Percentiles rank a stretch among this genome's conserved stretches.
Evolutionary conservation across 2,888 invertebrate species (phyloP).

Genomic region (Drosophila hamatofila): DNA sequence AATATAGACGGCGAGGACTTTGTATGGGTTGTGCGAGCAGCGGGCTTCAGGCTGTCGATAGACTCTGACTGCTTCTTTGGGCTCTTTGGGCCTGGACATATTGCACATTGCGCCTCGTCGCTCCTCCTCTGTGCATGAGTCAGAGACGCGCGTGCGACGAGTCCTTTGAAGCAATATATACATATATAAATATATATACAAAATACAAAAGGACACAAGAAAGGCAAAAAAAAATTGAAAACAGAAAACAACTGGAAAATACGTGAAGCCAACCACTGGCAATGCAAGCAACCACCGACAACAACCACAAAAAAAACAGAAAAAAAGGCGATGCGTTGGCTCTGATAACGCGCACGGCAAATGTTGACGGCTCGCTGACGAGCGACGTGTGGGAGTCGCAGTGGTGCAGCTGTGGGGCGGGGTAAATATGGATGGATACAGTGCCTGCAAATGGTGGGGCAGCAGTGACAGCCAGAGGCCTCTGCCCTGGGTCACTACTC

Average conservation of each 20-base stretch:
- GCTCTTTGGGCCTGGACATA: conserved; percentile 31
- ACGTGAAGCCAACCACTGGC: conserved; percentile 16
- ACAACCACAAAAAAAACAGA: conserved; percentile 13
- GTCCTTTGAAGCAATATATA: conserved; percentile 34
- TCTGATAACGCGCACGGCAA: conserved; percentile 52
- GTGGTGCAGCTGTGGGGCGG: neutral
- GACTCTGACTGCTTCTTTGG: conserved; percentile 7
- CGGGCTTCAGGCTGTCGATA: conserved; percentile 18
- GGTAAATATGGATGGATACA: conserved; percentile 6
- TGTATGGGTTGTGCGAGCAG: conserved; percentile 39
- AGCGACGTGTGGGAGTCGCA: conserved; percentile 2
- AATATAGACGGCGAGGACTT: conserved; percentile 44
- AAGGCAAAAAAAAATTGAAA: neutral
- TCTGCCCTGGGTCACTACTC: conserved; percentile 48
- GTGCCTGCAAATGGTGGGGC: conserved; percentile 25
- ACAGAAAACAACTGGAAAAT: conserved; percentile 15
- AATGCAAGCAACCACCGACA: conserved; percentile 13
- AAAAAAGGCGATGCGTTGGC: conserved; percentile 38
- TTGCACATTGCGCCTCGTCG: conserved; percentile 21
- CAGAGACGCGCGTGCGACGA: conserved; percentile 42
- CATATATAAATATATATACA: neutral
- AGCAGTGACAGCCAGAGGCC: conserved; percentile 24
- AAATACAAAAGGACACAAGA: conserved; percentile 11
- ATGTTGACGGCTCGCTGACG: conserved; percentile 47
- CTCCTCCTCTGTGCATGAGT: conserved; percentile 33